Evolutionary conservation across 1,140 invertebrate genomes (phyloP).

Genomic region (Penaeus chinensis): DNA sequence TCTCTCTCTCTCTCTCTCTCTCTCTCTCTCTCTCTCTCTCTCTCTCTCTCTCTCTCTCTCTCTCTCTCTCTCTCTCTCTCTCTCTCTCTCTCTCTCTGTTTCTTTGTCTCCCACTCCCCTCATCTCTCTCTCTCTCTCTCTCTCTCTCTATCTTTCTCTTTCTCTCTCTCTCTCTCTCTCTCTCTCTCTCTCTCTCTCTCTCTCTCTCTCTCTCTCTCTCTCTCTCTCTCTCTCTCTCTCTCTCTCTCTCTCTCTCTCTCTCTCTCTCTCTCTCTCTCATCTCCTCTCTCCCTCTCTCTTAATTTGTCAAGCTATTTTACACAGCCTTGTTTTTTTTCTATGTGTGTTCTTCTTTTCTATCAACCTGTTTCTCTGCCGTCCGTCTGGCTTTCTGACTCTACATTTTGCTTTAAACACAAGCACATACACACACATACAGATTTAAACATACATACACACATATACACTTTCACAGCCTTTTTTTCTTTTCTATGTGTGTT

Average conservation of each 20-base stretch:
- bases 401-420: too few relatives aligned
- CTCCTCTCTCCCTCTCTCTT: not conserved
- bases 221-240: not conserved
- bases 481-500: not conserved
- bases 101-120: too few relatives aligned
- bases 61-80: conserved; percentile 1
- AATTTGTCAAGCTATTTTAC: too few relatives aligned
- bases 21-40: not conserved
- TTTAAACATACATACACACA: not conserved
- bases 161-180: not conserved
- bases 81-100: not conserved
- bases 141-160: not conserved
- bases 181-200: not conserved
- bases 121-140: too few relatives aligned
- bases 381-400: too few relatives aligned
- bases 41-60: not conserved
- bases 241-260: not conserved
- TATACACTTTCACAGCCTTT: not conserved
- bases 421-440: too few relatives aligned
- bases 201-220: not conserved
- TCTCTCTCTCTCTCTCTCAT: not conserved
- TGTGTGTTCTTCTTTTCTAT: not conserved
- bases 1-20: not conserved
- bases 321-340: too few relatives aligned
- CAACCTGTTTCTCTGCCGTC: not conserved